Percentiles rank a stretch among this genome's conserved stretches.
phyloP scores from a whole-genome alignment of 2,888 invertebrate genomes.

The Sturmia bella region DNA sequence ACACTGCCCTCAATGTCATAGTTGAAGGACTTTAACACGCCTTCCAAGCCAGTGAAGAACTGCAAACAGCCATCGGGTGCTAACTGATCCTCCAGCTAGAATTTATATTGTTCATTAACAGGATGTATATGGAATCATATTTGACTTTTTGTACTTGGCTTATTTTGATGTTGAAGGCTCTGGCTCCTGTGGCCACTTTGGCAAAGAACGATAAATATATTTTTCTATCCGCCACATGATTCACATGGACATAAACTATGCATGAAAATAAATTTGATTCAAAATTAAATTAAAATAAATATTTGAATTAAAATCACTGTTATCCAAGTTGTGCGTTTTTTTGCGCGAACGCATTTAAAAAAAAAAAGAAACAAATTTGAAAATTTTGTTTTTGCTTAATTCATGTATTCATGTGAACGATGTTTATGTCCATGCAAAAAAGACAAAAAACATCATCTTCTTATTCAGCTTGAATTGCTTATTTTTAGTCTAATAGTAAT shows the following conservation, averaged over 20 bases:
- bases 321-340: too few relatives aligned
- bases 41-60: slow-evolving; percentile 84
- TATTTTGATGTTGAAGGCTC: slow-evolving; percentile 86
- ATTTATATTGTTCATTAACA: not conserved
- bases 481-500: too few relatives aligned
- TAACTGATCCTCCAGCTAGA: slow-evolving; percentile 75
- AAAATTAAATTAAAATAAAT: not conserved
- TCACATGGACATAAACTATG: slow-evolving; percentile 88
- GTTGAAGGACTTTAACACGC: slow-evolving; percentile 87
- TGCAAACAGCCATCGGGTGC: slow-evolving; percentile 87
- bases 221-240: slow-evolving; percentile 84
- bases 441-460: too few relatives aligned
- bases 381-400: too few relatives aligned
- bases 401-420: too few relatives aligned
- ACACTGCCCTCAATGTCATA: slow-evolving; percentile 85
- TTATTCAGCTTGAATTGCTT: too few relatives aligned
- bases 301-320: not conserved
- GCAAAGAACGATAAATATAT: slow-evolving; percentile 86
- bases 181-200: slow-evolving; percentile 82
- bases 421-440: too few relatives aligned
- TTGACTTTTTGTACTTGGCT: slow-evolving; percentile 82
- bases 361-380: too few relatives aligned
- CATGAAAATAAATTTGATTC: slow-evolving; percentile 71
- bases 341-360: too few relatives aligned
- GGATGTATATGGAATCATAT: slow-evolving; percentile 56